A percentile compares a stretch with the other conserved stretches of the same genome.
These are phyloP conservation scores for Drosophila ananassae DNA, from an alignment of 1,140 invertebrate species.

Conservation along the genomic window DNA sequence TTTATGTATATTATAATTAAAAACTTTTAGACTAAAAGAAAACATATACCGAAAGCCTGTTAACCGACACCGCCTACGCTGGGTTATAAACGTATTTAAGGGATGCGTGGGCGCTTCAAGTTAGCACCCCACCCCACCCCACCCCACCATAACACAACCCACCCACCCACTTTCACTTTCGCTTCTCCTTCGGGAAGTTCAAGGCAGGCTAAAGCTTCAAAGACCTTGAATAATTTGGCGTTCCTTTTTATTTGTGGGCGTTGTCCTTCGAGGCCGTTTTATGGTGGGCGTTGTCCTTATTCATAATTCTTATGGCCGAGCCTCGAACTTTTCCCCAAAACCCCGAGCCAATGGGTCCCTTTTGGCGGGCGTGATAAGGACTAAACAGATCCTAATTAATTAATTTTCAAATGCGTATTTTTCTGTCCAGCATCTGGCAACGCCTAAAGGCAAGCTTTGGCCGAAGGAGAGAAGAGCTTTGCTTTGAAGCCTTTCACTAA, in stretches of 20 bases:
- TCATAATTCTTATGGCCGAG: constrained; percentile 41
- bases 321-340: constrained; percentile 24
- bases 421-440: constrained; percentile 35
- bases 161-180: constrained; percentile 50
- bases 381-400: constrained; percentile 59
- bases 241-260: constrained; percentile 57
- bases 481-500: constrained; percentile 29
- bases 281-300: constrained; percentile 16
- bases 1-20: not conserved
- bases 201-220: constrained; percentile 61
- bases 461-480: constrained; percentile 15
- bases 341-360: constrained; percentile 5
- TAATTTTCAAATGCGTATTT: constrained; percentile 8
- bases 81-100: constrained; percentile 16
- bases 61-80: constrained; percentile 32
- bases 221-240: constrained; percentile 58
- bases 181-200: constrained; percentile 56
- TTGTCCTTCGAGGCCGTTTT: constrained; percentile 29
- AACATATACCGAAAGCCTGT: constrained; percentile 29
- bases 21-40: no score
- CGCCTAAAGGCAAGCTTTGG: constrained; percentile 8
- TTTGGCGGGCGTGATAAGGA: constrained; percentile 26
- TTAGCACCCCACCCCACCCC: constrained; percentile 23
- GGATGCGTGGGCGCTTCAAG: constrained; percentile 39
- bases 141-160: no score